These are phyloP conservation scores for Pitangus sulphuratus DNA, from an alignment of 2,797 vertebrate species.

Conservation along the genomic window DNA sequence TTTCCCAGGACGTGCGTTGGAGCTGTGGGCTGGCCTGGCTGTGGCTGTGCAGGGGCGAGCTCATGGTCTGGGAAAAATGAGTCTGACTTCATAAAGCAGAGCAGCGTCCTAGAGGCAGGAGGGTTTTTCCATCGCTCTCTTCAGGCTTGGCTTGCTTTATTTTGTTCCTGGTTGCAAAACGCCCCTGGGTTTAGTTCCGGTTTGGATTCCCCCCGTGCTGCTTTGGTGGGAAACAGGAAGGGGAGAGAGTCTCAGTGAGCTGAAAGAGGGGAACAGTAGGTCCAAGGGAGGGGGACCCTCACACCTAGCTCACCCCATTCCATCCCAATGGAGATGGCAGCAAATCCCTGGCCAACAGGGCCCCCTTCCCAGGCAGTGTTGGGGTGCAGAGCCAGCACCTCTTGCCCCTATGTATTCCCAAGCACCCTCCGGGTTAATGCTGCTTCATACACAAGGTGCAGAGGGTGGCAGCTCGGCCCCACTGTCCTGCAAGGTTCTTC, in stretches of 20 bases:
- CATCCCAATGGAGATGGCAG: not conserved
- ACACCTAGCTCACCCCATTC: not conserved
- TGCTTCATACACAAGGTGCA: accelerated
- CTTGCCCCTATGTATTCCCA: not conserved
- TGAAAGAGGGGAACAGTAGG: not conserved
- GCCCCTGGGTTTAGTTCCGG: not conserved
- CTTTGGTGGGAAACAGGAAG: not conserved
- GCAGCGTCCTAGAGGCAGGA: not conserved
- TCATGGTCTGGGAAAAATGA: not conserved
- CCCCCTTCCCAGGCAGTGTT: not conserved
- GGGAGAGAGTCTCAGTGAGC: not conserved
- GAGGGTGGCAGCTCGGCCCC: not conserved
- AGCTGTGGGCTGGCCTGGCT: not conserved
- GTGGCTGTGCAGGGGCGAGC: accelerated
- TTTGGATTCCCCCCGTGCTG: not conserved
- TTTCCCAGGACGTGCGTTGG: accelerated
- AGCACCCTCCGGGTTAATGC: not conserved
- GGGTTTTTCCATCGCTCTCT: not conserved
- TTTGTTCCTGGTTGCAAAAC: not conserved
- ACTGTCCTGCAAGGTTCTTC: accelerated
- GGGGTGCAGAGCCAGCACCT: accelerated
- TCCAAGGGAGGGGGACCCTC: accelerated
- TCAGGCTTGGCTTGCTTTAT: not conserved
- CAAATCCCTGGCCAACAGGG: not conserved
- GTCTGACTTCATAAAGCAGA: not conserved